Base-by-base conservation (phyloP, 2,888 invertebrate genomes). In the Dendrolimus pini region DNA sequence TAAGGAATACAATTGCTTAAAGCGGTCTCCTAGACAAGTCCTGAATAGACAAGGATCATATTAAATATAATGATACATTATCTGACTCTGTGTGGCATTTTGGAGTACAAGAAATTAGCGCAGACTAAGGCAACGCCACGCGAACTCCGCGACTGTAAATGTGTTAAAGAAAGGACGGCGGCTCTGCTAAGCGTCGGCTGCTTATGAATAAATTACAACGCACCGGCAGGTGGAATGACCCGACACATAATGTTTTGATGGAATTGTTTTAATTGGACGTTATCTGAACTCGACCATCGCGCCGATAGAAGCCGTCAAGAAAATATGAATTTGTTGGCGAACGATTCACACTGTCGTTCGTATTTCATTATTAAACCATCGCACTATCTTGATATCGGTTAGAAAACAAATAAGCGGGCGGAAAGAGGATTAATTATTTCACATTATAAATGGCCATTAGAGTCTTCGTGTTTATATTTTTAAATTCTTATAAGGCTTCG, bases 241-340 rank as follows among this genome's bases (percentile, higher is more conserved):
- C 87, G 82, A 86, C 89, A 89, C 85, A 89, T 88, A 89, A 89
- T 88, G 82, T 89, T 89, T 88, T 89, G 89, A 90, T 88, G 83
- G 89, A 89, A 89, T 89, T 89, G 88, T 88, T 89, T 89, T 90
- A 90, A 90, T 90, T 89, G 89, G 89, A 78, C 84, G 78, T 79
- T 89, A 89, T 88, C 89, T 83, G 68, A 62, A 65, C 67, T 73
- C 65, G 72, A 77, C 85, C 82, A 89, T 89, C 89, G 75, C 77
- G 70, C 75, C 77, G 78, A 81, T 83, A 80, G 77, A 75, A 7
- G 47, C 78, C 77, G 77, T 81, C 82, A 78, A 71, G 65, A 80
- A 83, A 85, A 85, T 87, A 87, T 86, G 81, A 88, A 85, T 83
- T 82, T 75, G 80, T 82, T 82, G 69, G 56, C 75, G 71, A 69